Percentiles rank a stretch among this genome's conserved stretches.
Evolutionary conservation across 1,140 invertebrate species (phyloP).

Genomic region (Colletes latitarsis): DNA sequence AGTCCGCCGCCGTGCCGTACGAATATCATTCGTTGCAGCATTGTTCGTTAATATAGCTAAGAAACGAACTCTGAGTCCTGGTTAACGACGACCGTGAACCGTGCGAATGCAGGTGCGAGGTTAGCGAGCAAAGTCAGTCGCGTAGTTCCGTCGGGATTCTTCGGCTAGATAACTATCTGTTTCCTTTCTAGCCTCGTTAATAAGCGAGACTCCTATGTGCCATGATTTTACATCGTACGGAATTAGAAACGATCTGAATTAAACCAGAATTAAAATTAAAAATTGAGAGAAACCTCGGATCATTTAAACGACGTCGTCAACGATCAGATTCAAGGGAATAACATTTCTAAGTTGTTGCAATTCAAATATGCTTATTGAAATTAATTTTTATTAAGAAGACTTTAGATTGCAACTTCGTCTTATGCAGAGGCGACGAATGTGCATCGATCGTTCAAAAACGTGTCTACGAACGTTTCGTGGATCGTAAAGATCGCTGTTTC

Average conservation of each 20-base stretch:
- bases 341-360: background rate
- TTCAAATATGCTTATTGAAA: too few species aligned
- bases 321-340: too few species aligned
- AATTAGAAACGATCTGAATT: too few species aligned
- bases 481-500: too few species aligned
- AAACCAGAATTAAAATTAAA: too few species aligned
- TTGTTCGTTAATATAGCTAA: background rate
- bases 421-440: too few species aligned
- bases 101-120: conserved; percentile 22
- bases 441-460: too few species aligned
- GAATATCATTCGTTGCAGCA: background rate
- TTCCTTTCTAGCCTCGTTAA: conserved; percentile 14
- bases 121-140: conserved; percentile 30
- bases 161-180: conserved; percentile 32
- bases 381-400: too few species aligned
- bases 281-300: background rate
- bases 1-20: background rate
- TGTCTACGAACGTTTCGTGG: too few species aligned
- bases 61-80: background rate
- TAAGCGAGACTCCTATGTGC: background rate
- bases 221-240: too few species aligned
- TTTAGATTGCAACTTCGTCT: too few species aligned
- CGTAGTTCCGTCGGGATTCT: conserved; percentile 35
- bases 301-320: background rate
- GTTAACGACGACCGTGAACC: conserved; percentile 37